Evolutionary conservation across 2,888 invertebrate genomes (phyloP).

Genomic region (Stenurella melanura): DNA sequence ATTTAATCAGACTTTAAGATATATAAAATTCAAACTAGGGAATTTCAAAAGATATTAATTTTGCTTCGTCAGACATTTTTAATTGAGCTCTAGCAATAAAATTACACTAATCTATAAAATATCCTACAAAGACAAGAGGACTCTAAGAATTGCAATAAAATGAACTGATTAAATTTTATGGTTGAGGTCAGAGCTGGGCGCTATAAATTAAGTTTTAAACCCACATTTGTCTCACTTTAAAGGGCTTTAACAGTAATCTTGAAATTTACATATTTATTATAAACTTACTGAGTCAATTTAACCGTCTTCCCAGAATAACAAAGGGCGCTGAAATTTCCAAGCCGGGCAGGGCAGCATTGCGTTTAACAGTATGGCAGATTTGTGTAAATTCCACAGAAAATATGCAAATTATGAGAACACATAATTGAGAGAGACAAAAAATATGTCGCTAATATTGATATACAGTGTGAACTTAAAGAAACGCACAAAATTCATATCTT

Average conservation of each 20-base stretch:
- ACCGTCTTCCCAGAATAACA: conserved; percentile 10
- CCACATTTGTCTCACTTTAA: conserved; percentile 41
- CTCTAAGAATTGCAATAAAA: conserved; percentile 34
- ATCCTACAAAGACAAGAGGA: conserved; percentile 6
- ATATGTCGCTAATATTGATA: no score
- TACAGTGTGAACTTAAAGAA: no score
- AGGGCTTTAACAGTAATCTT: conserved; percentile 39
- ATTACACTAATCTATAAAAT: conserved; percentile 22
- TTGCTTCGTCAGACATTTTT: conserved; percentile 2
- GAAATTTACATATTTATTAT: conserved; percentile 41
- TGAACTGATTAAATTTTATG: conserved; percentile 36
- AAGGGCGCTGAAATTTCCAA: conserved; percentile 6
- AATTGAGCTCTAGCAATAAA: conserved; percentile 9
- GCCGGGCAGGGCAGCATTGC: background rate
- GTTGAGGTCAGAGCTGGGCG: conserved; percentile 34
- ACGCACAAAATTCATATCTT: no score
- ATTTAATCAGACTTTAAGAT: background rate
- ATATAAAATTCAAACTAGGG: background rate
- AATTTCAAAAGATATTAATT: conserved; percentile 3
- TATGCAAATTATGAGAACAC: background rate
- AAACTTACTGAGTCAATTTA: conserved; percentile 25
- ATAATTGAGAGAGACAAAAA: no score
- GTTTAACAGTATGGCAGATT: background rate
- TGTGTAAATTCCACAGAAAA: background rate
- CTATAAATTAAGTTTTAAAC: conserved; percentile 32